Conservation (phyloP, 1,140 invertebrate species). For the Eriocheir sinensis region DNA sequence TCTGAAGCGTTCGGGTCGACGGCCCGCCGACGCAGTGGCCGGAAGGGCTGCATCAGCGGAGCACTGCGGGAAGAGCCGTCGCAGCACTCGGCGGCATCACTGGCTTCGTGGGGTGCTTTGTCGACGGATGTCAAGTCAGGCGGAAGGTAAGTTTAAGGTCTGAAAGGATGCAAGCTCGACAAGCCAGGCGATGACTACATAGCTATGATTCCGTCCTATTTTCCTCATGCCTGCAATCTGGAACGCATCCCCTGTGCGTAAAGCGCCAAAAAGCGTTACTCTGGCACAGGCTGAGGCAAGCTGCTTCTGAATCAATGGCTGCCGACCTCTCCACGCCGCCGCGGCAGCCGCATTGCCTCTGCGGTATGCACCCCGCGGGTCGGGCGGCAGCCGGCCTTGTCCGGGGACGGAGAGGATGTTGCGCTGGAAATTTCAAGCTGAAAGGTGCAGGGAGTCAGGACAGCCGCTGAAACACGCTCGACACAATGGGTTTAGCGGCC, state of each 20-base stretch:
- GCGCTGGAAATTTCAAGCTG: neutral
- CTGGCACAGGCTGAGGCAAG: neutral
- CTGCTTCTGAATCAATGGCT: neutral
- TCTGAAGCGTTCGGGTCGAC: neutral
- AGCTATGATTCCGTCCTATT: no score
- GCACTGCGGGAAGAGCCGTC: neutral
- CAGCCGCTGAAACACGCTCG: neutral
- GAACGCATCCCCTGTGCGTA: neutral
- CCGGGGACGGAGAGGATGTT: neutral
- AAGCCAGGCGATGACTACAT: neutral
- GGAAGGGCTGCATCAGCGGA: neutral
- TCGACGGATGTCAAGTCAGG: neutral
- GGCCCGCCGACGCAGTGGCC: neutral
- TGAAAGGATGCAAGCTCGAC: neutral
- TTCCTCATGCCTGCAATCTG: neutral
- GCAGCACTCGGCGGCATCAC: neutral
- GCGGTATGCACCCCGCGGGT: neutral
- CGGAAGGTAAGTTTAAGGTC: neutral
- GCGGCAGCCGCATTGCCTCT: neutral
- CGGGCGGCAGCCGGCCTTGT: neutral
- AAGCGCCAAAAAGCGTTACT: no score
- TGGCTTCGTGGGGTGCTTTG: neutral
- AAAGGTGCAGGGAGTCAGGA: no score
- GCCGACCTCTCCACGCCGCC: neutral
- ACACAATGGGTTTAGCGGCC: neutral